Conservation (phyloP, 2,113 vertebrate genomes). For the rat (Rattus norvegicus) region DNA sequence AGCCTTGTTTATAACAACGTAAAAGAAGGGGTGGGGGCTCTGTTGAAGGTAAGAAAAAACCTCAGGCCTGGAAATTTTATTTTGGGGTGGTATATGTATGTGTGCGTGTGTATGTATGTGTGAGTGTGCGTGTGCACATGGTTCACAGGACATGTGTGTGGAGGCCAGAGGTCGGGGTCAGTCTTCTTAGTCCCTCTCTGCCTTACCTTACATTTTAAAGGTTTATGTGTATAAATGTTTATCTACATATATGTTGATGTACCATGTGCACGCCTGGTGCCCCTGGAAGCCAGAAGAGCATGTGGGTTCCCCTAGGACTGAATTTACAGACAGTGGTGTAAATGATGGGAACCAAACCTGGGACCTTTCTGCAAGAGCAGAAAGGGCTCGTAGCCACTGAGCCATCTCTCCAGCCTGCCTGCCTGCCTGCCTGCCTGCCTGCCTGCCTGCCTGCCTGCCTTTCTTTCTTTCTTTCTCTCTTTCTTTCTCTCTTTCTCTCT, state of each 20-base stretch:
- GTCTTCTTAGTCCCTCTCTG: not conserved
- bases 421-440: too few species aligned
- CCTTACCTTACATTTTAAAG: not conserved
- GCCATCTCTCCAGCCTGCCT: too few species aligned
- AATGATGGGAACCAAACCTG: not conserved
- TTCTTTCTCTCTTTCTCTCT: too few species aligned
- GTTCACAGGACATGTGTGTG: not conserved
- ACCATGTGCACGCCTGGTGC: too few species aligned
- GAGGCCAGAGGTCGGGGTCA: not conserved
- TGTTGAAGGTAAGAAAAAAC: not conserved
- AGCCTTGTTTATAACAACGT: not conserved
- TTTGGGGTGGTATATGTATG: not conserved
- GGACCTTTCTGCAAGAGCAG: not conserved
- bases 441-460: too few species aligned
- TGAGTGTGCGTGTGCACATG: not conserved
- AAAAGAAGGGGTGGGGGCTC: not conserved
- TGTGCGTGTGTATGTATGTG: too few species aligned
- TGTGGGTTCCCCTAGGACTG: not conserved
- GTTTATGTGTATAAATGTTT: not conserved
- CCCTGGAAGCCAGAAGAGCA: not conserved
- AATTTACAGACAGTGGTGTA: not conserved
- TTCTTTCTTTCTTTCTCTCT: too few species aligned
- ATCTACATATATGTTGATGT: not conserved
- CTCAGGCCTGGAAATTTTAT: not conserved
- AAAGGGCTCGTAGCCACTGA: too few species aligned